These are phyloP conservation scores for Oreotrochilus melanogaster DNA, from an alignment of 2,113 vertebrate genomes.

Conservation along the genomic window DNA sequence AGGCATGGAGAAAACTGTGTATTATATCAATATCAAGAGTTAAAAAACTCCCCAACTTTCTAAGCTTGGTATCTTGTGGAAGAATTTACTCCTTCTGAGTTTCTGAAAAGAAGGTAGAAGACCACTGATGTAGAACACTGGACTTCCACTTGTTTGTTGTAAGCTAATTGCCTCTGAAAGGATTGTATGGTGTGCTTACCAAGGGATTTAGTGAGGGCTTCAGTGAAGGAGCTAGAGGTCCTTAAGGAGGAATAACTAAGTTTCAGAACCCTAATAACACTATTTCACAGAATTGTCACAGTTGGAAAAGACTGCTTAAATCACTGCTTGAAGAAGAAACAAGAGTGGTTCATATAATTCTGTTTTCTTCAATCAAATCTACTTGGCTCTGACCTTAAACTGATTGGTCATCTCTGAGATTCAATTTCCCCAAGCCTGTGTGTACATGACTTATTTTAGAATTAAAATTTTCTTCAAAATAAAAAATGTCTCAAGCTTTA, in stretches of 20 bases:
- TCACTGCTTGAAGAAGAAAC: not conserved
- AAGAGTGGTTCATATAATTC: not conserved
- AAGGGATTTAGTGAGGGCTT: not conserved
- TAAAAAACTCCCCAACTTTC: not conserved
- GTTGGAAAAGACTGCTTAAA: not conserved
- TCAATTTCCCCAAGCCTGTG: not conserved
- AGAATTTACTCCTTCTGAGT: not conserved
- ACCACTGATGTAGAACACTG: not conserved
- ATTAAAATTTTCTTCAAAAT: not conserved
- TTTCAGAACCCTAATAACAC: not conserved
- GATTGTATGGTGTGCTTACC: not conserved
- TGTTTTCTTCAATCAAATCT: not conserved
- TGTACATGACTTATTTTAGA: not conserved
- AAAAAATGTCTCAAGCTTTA: no score
- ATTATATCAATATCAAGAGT: not conserved
- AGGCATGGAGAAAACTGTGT: not conserved
- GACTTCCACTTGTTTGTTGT: not conserved
- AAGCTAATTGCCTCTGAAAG: constrained; percentile 16
- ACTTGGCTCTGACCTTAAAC: not conserved
- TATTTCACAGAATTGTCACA: not conserved
- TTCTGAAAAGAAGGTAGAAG: not conserved
- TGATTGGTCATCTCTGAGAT: not conserved
- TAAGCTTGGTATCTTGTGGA: not conserved
- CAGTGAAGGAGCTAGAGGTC: not conserved
- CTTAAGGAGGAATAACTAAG: not conserved